Base-by-base conservation (phyloP, 2,888 invertebrate species). In the Chrysomela aeneicollis region DNA sequence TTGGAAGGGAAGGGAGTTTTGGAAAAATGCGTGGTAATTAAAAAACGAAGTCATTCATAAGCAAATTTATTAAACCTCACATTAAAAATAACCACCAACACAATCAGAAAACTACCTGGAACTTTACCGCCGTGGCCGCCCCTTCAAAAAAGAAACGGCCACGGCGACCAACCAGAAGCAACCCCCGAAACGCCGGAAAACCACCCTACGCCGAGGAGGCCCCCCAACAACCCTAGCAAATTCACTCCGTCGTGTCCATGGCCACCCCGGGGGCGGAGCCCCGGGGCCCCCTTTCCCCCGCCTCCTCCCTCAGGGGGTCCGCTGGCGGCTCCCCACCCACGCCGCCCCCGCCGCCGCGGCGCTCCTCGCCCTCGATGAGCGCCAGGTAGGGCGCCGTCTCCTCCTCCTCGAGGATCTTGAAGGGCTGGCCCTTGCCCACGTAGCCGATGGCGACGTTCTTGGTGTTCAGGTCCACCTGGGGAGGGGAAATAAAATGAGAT, bases 371-470 rank as follows among this genome's bases (percentile, higher is more conserved):
- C 60, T 79, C 78, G 72, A 89, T 92, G 74, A 87, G 81, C 5
- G 84, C 81, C 68, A 90, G 81, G 74, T 86, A 91, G 32, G 83
- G 82, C 37, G 86, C 85, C 5, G 89, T 89, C 66, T 85, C 91
- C 0, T 91, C 87, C 76, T 97, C 96, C 65, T 91, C 89, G 63
- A 92, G 86, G 63, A 96, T 90, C 67, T 89, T 90, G 73, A 98
- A 93, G 0, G 89, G 86, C 21, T 89, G 90, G 69, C 88, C 91
- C 72, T 94, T 91, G 1, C 98, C 98, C 2, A 98, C 97, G 62
- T 76, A 77, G 17, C 94, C 95, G 77, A 98, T 92, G 0, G 97
- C 95, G 32, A 98, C 97, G 79, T 96, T 96, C 89, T 96, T 97
- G 47, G 88, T 91, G 60, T 91, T 94, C 19, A 98, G 87, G 81